Evolutionary conservation across 2,888 invertebrate genomes (phyloP).

Genomic region (Coremacera marginata): DNA sequence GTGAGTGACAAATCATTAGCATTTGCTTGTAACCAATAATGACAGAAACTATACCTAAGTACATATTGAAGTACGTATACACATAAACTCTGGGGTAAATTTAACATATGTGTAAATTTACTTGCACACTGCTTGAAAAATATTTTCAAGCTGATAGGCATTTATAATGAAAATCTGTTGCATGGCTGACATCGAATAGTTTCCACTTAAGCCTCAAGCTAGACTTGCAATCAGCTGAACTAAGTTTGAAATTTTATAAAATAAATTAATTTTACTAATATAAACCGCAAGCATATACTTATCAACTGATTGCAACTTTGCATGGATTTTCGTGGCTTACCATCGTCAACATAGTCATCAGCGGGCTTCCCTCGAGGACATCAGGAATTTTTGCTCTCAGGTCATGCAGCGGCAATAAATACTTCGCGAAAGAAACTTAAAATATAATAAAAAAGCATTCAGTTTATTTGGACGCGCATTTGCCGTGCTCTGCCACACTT

Average conservation of each 20-base stretch:
- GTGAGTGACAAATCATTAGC: constrained; percentile 17
- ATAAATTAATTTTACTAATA: neutral
- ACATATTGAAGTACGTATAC: neutral
- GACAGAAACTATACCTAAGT: neutral
- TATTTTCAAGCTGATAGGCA: neutral
- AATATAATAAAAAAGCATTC: constrained; percentile 8
- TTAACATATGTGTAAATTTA: too few species aligned
- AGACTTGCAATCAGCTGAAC: neutral
- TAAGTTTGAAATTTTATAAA: neutral
- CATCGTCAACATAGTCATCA: neutral
- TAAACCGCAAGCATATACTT: neutral
- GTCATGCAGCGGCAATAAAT: constrained; percentile 67
- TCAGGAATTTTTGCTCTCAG: constrained; percentile 53
- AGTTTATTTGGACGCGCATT: constrained; percentile 3
- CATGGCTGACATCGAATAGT: too few species aligned
- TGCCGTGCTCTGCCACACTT: constrained; percentile 29
- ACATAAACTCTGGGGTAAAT: too few species aligned
- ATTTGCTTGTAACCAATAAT: neutral
- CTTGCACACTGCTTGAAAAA: neutral
- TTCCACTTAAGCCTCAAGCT: too few species aligned
- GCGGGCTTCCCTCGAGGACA: neutral
- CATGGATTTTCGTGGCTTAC: neutral
- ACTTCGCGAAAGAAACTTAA: constrained; percentile 40
- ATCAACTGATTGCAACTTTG: neutral
- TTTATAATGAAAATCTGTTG: too few species aligned